Evolutionary conservation across 2,888 invertebrate species (phyloP).

Genomic region (Synergus itoensis): DNA sequence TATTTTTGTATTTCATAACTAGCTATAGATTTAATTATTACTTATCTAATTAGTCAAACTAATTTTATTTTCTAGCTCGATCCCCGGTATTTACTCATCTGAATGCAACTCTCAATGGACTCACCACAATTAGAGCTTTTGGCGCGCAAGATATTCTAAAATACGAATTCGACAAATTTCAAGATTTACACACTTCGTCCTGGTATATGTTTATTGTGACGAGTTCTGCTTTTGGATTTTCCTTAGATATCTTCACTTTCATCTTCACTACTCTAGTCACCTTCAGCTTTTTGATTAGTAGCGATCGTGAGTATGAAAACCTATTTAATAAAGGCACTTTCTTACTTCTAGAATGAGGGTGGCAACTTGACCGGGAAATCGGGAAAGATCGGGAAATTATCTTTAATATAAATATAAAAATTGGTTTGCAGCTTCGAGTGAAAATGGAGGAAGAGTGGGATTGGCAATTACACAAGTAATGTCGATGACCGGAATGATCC

Average conservation of each 20-base stretch:
- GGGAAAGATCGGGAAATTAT: conserved; percentile 4
- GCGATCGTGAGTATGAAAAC: conserved; percentile 60
- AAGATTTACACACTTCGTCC: conserved; percentile 78
- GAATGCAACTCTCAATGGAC: conserved; percentile 86
- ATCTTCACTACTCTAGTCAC: conserved; percentile 83
- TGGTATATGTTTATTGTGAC: conserved; percentile 79
- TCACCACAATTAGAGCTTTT: conserved; percentile 87
- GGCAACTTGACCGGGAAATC: not conserved
- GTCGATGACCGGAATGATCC: conserved; percentile 80
- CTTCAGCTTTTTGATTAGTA: conserved; percentile 81
- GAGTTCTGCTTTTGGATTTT: conserved; percentile 78
- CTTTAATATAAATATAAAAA: not conserved
- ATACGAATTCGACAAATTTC: conserved; percentile 81
- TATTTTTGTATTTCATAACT: conserved; percentile 10
- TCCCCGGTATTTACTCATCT: conserved; percentile 91
- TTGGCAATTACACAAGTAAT: conserved; percentile 78
- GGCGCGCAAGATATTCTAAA: conserved; percentile 83
- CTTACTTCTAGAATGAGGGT: not conserved
- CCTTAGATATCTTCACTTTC: conserved; percentile 83
- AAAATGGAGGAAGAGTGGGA: conserved; percentile 76
- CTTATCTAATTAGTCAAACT: too few species aligned
- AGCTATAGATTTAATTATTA: conserved; percentile 5
- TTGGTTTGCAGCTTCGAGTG: conserved; percentile 51
- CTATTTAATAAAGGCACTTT: not conserved
- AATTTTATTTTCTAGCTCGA: conserved; percentile 80